phyloP scores from a whole-genome alignment of 2,888 invertebrate genomes.

The Drosophila robusta region DNA sequence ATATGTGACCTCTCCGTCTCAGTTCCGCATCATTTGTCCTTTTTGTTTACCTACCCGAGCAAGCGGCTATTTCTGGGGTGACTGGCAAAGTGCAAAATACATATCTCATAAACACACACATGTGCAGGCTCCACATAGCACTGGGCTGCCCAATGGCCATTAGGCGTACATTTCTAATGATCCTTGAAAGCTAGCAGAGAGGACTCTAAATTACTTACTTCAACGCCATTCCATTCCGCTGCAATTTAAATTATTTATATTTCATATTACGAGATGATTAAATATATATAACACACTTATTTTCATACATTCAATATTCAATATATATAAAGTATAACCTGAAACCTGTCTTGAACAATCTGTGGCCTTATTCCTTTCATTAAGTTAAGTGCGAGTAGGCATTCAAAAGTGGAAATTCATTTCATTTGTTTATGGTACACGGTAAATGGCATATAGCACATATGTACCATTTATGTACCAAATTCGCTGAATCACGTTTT shows the following conservation, averaged over 20 bases:
- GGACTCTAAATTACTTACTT: constrained; percentile 1
- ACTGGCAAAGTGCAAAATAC: constrained; percentile 22
- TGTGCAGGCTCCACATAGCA: not conserved
- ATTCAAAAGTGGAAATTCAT: too few species aligned
- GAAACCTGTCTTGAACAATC: too few species aligned
- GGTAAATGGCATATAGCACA: too few species aligned
- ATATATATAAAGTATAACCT: not conserved
- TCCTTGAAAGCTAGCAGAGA: constrained; percentile 8
- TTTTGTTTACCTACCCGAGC: constrained; percentile 41
- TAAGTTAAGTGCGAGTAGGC: too few species aligned
- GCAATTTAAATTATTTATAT: not conserved
- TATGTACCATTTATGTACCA: too few species aligned
- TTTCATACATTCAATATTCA: not conserved
- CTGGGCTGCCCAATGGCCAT: constrained; percentile 1
- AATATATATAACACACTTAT: too few species aligned
- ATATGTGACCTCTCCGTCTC: constrained; percentile 14
- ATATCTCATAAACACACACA: constrained; percentile 4
- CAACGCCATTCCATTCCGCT: not conserved
- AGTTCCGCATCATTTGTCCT: constrained; percentile 52
- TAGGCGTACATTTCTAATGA: constrained; percentile 30
- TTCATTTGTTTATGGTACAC: too few species aligned
- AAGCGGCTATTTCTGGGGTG: constrained; percentile 14
- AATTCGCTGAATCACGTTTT: too few species aligned
- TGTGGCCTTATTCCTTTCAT: too few species aligned
- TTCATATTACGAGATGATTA: not conserved